Evolutionary conservation across 92 coral and sea anemone genomes (phyloP).

Genomic region (Umimayanthus kanabou): DNA sequence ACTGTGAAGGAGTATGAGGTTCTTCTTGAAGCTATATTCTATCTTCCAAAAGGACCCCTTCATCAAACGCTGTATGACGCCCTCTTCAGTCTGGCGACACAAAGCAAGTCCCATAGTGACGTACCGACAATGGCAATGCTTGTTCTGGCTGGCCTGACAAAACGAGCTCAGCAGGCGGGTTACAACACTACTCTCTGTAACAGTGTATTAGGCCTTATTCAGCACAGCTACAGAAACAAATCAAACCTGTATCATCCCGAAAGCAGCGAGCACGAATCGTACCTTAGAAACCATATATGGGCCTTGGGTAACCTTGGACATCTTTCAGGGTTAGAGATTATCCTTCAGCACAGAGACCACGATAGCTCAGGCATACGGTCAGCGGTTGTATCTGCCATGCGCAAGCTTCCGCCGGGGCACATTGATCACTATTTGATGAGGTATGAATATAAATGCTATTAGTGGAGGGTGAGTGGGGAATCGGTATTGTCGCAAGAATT

Average conservation of each 20-base stretch:
- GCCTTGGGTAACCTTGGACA: conserved; percentile 99
- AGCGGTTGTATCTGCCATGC: conserved; percentile 90
- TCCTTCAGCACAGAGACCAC: conserved; percentile 81
- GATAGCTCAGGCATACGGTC: conserved; percentile 92
- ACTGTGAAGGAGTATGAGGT: conserved; percentile 67
- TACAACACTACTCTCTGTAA: conserved; percentile 78
- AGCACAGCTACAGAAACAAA: conserved; percentile 80
- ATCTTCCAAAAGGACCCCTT: conserved; percentile 81
- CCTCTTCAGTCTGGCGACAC: conserved; percentile 49
- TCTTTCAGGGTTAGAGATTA: conserved; percentile 73
- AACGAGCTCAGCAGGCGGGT: conserved; percentile 77
- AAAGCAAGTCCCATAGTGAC: conserved; percentile 51
- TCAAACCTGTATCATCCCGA: conserved; percentile 78
- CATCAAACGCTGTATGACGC: conserved; percentile 67
- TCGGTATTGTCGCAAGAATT: neutral
- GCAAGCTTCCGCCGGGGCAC: conserved; percentile 78
- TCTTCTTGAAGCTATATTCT: conserved; percentile 64
- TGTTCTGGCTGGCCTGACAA: conserved; percentile 78
- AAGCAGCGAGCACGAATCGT: conserved; percentile 73
- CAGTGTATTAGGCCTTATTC: conserved; percentile 70
- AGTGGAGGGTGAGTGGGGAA: neutral
- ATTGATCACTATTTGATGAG: conserved; percentile 76
- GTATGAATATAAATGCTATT: conserved; percentile 7
- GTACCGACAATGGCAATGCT: conserved; percentile 77
- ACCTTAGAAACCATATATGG: conserved; percentile 90